A percentile compares a stretch with the other conserved stretches of the same genome.
Conservation (phyloP, 2,113 vertebrate genomes). For the Chascanopsetta lugubris region DNA sequence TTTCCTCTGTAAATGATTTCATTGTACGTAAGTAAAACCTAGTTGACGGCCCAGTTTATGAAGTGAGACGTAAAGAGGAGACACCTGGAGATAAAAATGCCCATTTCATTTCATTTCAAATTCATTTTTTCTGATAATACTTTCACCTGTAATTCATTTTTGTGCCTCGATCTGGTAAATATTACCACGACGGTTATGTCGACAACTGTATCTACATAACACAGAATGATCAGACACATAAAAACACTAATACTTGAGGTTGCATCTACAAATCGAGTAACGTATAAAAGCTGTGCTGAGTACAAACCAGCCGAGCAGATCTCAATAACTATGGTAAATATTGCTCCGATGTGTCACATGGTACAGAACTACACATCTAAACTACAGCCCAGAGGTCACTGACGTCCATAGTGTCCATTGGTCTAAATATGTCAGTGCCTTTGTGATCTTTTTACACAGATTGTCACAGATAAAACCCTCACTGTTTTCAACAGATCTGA, state of each 20-base stretch:
- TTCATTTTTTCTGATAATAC: conserved; percentile 2
- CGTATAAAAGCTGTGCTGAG: conserved; percentile 24
- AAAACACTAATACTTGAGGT: conserved; percentile 25
- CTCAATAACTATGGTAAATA: conserved; percentile 9
- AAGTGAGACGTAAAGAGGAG: neutral
- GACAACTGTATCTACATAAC: conserved; percentile 14
- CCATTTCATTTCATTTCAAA: neutral
- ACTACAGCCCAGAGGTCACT: neutral
- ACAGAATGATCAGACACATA: conserved; percentile 12
- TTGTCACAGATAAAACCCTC: no score
- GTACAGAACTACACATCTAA: conserved; percentile 5
- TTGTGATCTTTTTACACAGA: conserved; percentile 1
- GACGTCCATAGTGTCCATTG: neutral
- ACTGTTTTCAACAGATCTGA: neutral
- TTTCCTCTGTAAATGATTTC: conserved; percentile 10
- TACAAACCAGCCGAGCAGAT: conserved; percentile 1
- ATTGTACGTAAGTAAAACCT: conserved; percentile 7
- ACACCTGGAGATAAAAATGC: neutral
- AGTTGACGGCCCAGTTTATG: neutral
- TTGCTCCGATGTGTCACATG: conserved; percentile 3
- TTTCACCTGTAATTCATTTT: neutral
- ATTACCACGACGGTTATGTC: neutral
- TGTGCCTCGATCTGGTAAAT: neutral
- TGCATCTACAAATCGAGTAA: no score
- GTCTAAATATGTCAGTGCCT: conserved; percentile 12